These are phyloP conservation scores for Nebria brevicollis DNA, from an alignment of 2,888 invertebrate species.

Conservation along the genomic window DNA sequence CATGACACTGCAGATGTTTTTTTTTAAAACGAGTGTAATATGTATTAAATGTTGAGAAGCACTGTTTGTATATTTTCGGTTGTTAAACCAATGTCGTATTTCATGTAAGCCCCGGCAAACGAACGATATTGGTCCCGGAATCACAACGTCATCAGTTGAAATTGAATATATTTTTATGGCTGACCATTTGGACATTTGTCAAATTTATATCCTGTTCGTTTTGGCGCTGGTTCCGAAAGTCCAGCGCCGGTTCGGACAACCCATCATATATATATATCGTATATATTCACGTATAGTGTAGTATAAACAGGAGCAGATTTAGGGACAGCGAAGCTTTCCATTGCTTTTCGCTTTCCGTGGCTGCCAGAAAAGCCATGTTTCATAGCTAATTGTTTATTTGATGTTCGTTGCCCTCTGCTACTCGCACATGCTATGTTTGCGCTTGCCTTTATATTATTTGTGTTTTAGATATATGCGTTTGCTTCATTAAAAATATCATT, in stretches of 20 bases:
- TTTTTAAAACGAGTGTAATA: too few species aligned
- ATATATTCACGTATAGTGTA: too few species aligned
- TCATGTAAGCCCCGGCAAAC: slow-evolving; percentile 11
- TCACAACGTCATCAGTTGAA: slow-evolving; percentile 47
- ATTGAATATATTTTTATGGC: slow-evolving; percentile 47
- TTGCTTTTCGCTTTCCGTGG: slow-evolving; percentile 22
- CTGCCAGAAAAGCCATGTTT: slow-evolving; percentile 30
- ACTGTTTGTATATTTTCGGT: slow-evolving; percentile 28
- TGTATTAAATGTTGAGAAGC: slow-evolving; percentile 11
- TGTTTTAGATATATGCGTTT: slow-evolving; percentile 30
- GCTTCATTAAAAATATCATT: background rate
- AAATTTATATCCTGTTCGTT: slow-evolving; percentile 39
- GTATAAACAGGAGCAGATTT: background rate
- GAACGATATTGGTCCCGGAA: slow-evolving; percentile 34
- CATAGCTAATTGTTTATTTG: slow-evolving; percentile 45
- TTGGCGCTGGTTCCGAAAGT: slow-evolving; percentile 4
- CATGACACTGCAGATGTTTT: too few species aligned
- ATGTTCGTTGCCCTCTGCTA: slow-evolving; percentile 30
- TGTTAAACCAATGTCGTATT: slow-evolving; percentile 8
- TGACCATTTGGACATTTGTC: slow-evolving; percentile 40
- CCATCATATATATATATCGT: slow-evolving; percentile 11
- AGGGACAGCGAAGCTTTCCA: background rate
- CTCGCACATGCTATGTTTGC: slow-evolving; percentile 37
- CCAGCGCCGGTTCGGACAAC: background rate
- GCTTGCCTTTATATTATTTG: slow-evolving; percentile 20